phyloP scores from a whole-genome alignment of 2,888 invertebrate genomes.

The Nymphalis polychloros region DNA sequence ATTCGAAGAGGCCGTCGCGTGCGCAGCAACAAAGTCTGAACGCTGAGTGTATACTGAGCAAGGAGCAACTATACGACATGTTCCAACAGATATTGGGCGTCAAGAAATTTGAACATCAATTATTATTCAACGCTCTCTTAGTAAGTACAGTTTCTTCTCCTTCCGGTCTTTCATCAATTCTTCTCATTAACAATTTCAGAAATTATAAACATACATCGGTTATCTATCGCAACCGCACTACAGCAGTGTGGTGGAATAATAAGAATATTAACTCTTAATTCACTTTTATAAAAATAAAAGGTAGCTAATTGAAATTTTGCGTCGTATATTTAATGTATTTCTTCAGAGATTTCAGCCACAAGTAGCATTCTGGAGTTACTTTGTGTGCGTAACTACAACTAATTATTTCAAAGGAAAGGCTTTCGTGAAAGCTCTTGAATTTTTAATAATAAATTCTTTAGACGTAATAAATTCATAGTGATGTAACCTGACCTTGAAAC shows the following conservation, averaged over 20 bases:
- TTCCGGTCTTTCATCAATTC: too few species aligned
- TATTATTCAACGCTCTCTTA: constrained; percentile 96
- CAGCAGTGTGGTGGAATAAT: too few species aligned
- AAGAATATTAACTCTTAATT: too few species aligned
- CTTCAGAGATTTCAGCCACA: not conserved
- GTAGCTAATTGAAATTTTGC: too few species aligned
- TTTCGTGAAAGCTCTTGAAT: constrained; percentile 1
- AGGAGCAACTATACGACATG: constrained; percentile 99
- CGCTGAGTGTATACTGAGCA: constrained; percentile 96
- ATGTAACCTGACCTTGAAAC: constrained; percentile 17
- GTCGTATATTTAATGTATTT: not conserved
- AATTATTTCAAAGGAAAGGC: constrained; percentile 5
- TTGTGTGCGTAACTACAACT: not conserved
- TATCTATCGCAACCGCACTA: too few species aligned
- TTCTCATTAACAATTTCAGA: too few species aligned
- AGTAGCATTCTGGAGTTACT: not conserved
- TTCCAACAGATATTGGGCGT: constrained; percentile 99
- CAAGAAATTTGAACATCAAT: constrained; percentile 99
- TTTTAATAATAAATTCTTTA: constrained; percentile 10
- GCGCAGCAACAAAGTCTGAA: constrained; percentile 94
- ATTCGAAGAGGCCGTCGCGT: constrained; percentile 91
- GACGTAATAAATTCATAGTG: constrained; percentile 6
- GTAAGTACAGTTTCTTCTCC: constrained; percentile 46
- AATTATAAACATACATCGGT: too few species aligned
- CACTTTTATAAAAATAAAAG: too few species aligned